These are phyloP conservation scores for Leptinotarsa defecta DNA, from an alignment of 1,140 invertebrate species.

Conservation along the genomic window DNA sequence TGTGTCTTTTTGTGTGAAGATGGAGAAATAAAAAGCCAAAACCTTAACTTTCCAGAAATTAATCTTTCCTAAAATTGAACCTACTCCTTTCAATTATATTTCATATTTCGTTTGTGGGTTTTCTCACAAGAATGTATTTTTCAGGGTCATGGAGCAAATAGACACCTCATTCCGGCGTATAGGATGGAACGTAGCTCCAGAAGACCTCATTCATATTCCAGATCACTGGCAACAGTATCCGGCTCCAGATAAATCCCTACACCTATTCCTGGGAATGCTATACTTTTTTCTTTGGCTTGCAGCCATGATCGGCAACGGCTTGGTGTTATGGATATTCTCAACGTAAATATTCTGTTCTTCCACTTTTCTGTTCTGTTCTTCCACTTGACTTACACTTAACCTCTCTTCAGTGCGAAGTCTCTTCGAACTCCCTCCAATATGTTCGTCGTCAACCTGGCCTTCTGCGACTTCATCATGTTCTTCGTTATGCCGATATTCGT, in stretches of 20 bases:
- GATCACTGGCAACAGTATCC: slow-evolving; percentile 82
- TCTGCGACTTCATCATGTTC: slow-evolving; percentile 89
- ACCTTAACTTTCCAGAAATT: not conserved
- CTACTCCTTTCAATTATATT: not conserved
- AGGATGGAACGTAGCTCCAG: slow-evolving; percentile 77
- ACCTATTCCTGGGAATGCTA: slow-evolving; percentile 79
- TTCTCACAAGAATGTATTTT: not conserved
- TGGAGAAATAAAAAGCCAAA: too few species aligned
- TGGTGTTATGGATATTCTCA: slow-evolving; percentile 88
- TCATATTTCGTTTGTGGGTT: not conserved
- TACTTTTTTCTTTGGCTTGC: slow-evolving; percentile 81
- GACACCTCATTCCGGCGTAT: slow-evolving; percentile 50
- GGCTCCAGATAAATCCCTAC: slow-evolving; percentile 79
- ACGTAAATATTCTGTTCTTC: slow-evolving; percentile 55
- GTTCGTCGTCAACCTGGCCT: slow-evolving; percentile 84
- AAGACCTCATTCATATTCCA: slow-evolving; percentile 76
- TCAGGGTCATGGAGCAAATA: slow-evolving; percentile 31
- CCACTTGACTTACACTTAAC: not conserved
- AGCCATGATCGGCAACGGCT: slow-evolving; percentile 80
- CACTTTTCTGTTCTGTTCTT: not conserved
- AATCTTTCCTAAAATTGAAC: not conserved
- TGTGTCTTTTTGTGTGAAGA: not conserved
- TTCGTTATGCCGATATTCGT: slow-evolving; percentile 85
- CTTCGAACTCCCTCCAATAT: slow-evolving; percentile 88
- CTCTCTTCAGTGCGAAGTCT: slow-evolving; percentile 72